Evolutionary conservation across 2,113 vertebrate genomes (phyloP).

Genomic region (Pomatorhinus ruficollis): DNA sequence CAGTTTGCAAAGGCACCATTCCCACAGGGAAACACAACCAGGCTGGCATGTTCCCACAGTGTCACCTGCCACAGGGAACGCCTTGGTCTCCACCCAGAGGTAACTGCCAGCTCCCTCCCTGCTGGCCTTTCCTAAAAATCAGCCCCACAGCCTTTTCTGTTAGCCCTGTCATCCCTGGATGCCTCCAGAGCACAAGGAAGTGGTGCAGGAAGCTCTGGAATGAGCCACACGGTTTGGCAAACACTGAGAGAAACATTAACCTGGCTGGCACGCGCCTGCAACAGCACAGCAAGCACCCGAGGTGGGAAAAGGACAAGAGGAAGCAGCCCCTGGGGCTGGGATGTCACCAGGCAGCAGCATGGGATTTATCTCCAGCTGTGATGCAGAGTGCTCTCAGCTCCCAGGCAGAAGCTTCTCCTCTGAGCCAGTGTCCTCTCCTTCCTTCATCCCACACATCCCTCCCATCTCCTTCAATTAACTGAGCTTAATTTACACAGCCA

Average conservation of each 20-base stretch:
- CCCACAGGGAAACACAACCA: neutral
- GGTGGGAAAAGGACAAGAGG: neutral
- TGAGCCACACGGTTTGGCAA: neutral
- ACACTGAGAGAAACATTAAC: accelerated
- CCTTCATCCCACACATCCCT: neutral
- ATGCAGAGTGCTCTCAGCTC: accelerated
- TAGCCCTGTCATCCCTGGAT: neutral
- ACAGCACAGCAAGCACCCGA: neutral
- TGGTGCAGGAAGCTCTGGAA: neutral
- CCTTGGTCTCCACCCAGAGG: accelerated
- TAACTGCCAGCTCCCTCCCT: neutral
- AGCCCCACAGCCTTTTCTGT: accelerated
- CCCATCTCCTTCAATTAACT: neutral
- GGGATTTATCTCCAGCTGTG: neutral
- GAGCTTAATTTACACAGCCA: neutral
- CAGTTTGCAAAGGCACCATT: accelerated
- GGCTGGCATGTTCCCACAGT: neutral
- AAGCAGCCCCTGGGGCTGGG: neutral
- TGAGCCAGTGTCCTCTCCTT: neutral
- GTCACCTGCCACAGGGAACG: neutral
- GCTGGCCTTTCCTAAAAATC: neutral
- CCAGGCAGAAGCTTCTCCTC: neutral
- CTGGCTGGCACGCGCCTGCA: neutral
- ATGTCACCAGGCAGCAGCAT: neutral
- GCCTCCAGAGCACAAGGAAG: neutral